phyloP scores from a whole-genome alignment of 2,888 invertebrate species.

The Branchellion lobata region DNA sequence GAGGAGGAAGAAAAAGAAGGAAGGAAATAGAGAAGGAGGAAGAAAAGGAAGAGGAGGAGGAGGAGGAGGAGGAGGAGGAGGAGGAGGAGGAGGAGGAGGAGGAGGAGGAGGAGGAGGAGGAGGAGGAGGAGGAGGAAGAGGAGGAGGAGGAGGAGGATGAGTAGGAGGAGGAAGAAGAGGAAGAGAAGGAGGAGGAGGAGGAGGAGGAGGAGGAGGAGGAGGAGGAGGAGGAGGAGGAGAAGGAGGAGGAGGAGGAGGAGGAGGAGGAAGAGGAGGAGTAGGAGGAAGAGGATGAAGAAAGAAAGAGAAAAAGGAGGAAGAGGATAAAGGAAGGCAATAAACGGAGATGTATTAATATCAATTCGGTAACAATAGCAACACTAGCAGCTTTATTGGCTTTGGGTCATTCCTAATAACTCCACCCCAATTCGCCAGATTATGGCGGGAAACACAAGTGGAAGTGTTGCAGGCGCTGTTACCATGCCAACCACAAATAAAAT shows the following conservation, averaged over 20 bases:
- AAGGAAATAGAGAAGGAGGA: constrained; percentile 25
- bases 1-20: background rate
- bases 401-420: too few relatives aligned
- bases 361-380: background rate
- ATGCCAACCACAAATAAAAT: too few relatives aligned
- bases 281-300: too few relatives aligned
- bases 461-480: too few relatives aligned
- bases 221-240: background rate
- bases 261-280: too few relatives aligned
- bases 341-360: background rate
- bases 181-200: constrained; percentile 4
- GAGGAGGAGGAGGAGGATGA: too few relatives aligned
- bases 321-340: background rate
- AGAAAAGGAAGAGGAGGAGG: constrained; percentile 29
- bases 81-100: constrained; percentile 12
- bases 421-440: too few relatives aligned
- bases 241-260: constrained; percentile 8
- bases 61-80: constrained; percentile 18
- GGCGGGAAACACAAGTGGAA: too few relatives aligned
- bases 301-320: background rate
- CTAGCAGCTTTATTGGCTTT: too few relatives aligned
- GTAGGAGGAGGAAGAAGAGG: too few relatives aligned
- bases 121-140: constrained; percentile 27
- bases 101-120: constrained; percentile 27
- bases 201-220: constrained; percentile 8